Conservation (phyloP, 2,888 invertebrate genomes). For the Sericinus montela region DNA sequence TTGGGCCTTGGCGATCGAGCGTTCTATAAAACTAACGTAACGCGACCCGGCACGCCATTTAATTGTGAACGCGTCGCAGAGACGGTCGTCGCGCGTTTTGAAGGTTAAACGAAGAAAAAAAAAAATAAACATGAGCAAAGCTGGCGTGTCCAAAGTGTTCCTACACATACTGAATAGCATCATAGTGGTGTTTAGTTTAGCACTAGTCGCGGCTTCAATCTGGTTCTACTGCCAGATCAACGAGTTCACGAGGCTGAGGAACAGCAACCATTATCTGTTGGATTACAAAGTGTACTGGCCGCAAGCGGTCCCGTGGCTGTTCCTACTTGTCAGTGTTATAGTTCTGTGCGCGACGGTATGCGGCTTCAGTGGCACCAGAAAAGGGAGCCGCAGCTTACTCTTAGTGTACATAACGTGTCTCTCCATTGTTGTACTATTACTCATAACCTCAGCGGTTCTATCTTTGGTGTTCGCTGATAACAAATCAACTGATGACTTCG, state of each 20-base stretch:
- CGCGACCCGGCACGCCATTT: constrained; percentile 43
- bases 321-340: constrained; percentile 52
- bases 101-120: constrained; percentile 2
- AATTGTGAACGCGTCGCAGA: constrained; percentile 34
- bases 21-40: constrained; percentile 37
- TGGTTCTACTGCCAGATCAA: constrained; percentile 61
- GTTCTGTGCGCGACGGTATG: constrained; percentile 50
- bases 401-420: constrained; percentile 44
- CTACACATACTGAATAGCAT: constrained; percentile 49
- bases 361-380: constrained; percentile 54
- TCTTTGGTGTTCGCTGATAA: constrained; percentile 57
- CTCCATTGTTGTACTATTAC: constrained; percentile 38
- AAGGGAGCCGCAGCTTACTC: constrained; percentile 44
- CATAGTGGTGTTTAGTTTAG: constrained; percentile 46
- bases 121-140: constrained; percentile 28
- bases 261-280: constrained; percentile 59
- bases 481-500: constrained; percentile 51
- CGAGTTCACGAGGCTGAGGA: constrained; percentile 49
- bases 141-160: constrained; percentile 28
- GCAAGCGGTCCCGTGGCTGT: constrained; percentile 67
- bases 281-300: constrained; percentile 71
- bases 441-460: constrained; percentile 44
- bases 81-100: constrained; percentile 23
- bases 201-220: constrained; percentile 45
- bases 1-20: constrained; percentile 27